Evolutionary conservation across 2,888 invertebrate genomes (phyloP).

Genomic region (Sesia apiformis): DNA sequence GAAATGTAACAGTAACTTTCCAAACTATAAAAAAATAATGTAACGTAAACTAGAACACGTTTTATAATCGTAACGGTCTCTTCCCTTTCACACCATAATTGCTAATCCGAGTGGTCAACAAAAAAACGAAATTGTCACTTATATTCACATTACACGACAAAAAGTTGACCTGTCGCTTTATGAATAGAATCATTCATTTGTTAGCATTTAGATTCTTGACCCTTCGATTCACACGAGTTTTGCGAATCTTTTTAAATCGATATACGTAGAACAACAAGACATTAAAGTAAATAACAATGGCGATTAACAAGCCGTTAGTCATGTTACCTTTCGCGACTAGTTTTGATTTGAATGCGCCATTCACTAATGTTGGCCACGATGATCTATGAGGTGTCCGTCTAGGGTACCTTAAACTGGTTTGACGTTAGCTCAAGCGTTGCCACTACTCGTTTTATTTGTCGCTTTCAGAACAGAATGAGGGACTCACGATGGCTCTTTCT

Average conservation of each 20-base stretch:
- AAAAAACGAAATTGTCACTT: conserved; percentile 10
- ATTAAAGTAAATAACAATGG: conserved; percentile 43
- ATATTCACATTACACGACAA: conserved; percentile 5
- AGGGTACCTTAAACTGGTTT: conserved; percentile 25
- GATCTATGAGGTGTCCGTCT: conserved; percentile 21
- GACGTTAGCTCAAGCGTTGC: not conserved
- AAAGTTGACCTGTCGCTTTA: conserved; percentile 10
- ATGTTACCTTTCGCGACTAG: conserved; percentile 26
- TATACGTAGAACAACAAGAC: conserved; percentile 35
- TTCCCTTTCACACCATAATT: not conserved
- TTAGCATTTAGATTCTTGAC: conserved; percentile 14
- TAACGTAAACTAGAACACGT: too few relatives aligned
- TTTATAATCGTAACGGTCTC: not conserved
- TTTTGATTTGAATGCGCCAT: conserved; percentile 25
- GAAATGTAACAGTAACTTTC: too few relatives aligned
- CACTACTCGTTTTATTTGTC: not conserved
- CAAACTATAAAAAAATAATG: too few relatives aligned
- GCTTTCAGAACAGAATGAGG: not conserved
- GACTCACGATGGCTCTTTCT: not conserved
- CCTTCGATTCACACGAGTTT: conserved; percentile 24
- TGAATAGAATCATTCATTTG: conserved; percentile 8
- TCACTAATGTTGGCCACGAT: conserved; percentile 27
- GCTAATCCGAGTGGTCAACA: conserved; percentile 6
- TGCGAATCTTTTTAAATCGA: conserved; percentile 47
- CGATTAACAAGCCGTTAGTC: conserved; percentile 62